Evolutionary conservation across 2,797 vertebrate species (phyloP).

Genomic region (Ctenopoma kingsleyae): DNA sequence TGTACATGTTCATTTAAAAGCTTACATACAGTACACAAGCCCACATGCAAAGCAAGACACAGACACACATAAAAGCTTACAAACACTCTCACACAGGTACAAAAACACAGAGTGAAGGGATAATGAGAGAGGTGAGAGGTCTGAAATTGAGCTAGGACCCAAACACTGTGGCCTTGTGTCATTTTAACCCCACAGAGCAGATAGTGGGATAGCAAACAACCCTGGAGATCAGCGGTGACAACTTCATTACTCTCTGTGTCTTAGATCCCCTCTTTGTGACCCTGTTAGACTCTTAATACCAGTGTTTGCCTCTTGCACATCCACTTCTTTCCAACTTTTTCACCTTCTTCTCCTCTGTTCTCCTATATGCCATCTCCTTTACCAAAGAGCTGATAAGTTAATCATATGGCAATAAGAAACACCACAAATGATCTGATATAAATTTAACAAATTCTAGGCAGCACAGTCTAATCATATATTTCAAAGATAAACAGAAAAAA

Average conservation of each 20-base stretch:
- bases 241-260: slow-evolving; percentile 54
- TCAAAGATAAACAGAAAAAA: too few species aligned
- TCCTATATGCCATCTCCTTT: slow-evolving; percentile 21
- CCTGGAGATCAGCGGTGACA: slow-evolving; percentile 46
- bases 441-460: too few species aligned
- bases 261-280: slow-evolving; percentile 24
- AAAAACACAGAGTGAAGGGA: slow-evolving; percentile 20
- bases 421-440: not conserved
- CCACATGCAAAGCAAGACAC: not conserved
- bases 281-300: slow-evolving; percentile 34
- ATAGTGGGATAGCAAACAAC: slow-evolving; percentile 54
- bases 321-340: slow-evolving; percentile 45
- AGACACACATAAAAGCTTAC: not conserved
- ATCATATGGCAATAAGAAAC: slow-evolving; percentile 13
- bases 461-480: too few species aligned
- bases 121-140: slow-evolving; percentile 63
- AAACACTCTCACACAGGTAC: slow-evolving; percentile 12
- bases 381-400: too few species aligned
- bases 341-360: slow-evolving; percentile 20
- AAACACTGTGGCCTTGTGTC: slow-evolving; percentile 65
- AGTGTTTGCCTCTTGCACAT: slow-evolving; percentile 38
- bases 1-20: too few species aligned
- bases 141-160: slow-evolving; percentile 68
- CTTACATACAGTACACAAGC: not conserved
- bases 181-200: slow-evolving; percentile 61